Base-by-base conservation (phyloP, 2,888 invertebrate genomes). In the Sericinus montela region DNA sequence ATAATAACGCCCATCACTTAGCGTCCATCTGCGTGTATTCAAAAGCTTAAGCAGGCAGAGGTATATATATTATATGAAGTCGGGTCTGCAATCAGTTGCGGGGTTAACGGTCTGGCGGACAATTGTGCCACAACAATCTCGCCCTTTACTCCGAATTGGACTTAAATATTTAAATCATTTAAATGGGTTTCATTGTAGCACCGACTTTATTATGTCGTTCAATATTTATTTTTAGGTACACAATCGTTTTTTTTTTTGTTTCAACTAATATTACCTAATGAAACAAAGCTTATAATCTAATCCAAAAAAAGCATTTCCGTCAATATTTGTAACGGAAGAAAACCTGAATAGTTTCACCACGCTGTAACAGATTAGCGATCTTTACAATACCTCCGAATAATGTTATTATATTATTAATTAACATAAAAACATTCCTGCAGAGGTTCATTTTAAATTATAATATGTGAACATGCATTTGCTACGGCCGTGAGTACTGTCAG, bases 161-260 rank as follows among this genome's bases (percentile, higher is more conserved):
- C 76, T 82, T 88, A 72, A 88, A 88, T 88, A 88, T 88, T 88
- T 84, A 86, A 82, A 80, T 73, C 75, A 75, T 76, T 81, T 83
- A 84, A 87, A 84, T 83, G 85, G 84, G 80, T 86, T 88, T 80
- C 85, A 83, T 84, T 86, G 80, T 83, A 72, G 67, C 68, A 68
- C 71, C 72, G 58, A 73, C 72, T 79, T 76, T 65, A 71, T 70
- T 57, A 60, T 63, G 65, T 59, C 55, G 48, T 60, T 57, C 54
- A 62, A 63, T 52, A 65, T 71, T 65, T 71, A 74, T 71, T 69
- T 32, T 32, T 69, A 51, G 43, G 36, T n/a, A 37, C 43, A 49
- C 48, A 52, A 23, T 54, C 46, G 19, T 34, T 13, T 15, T 10
- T 29, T 19, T 5, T 5, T 3, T 19, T 19, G 5, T 19, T 19